Percentiles rank a stretch among this genome's conserved stretches.
phyloP scores from a whole-genome alignment of 1,140 invertebrate genomes.

The Popillia japonica region DNA sequence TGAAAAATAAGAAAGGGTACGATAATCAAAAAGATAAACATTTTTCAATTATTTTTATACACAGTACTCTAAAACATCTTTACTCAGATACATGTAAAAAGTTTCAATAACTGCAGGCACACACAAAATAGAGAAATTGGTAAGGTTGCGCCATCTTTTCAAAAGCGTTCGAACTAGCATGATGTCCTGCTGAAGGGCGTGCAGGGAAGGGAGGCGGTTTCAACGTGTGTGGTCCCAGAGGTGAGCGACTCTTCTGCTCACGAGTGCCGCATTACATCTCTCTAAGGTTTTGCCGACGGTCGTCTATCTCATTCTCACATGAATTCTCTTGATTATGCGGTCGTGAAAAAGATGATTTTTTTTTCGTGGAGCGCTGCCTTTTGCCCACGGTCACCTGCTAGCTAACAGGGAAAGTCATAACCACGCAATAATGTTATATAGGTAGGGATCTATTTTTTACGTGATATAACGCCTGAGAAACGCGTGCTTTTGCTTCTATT shows the following conservation, averaged over 20 bases:
- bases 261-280: constrained; percentile 33
- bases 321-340: constrained; percentile 29
- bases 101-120: neutral
- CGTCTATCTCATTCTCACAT: constrained; percentile 33
- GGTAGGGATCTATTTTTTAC: neutral
- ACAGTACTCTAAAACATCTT: no score
- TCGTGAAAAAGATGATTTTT: constrained; percentile 24
- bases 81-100: neutral
- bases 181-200: neutral
- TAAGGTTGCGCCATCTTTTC: constrained; percentile 43
- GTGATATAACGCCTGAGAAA: no score
- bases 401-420: constrained; percentile 11
- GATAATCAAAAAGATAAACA: no score
- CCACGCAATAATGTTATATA: constrained; percentile 4
- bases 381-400: constrained; percentile 32
- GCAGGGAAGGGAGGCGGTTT: constrained; percentile 40
- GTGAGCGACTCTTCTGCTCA: constrained; percentile 50
- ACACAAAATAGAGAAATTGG: neutral
- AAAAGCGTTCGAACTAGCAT: constrained; percentile 18
- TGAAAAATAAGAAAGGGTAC: no score
- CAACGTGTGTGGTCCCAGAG: constrained; percentile 54
- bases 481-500: no score
- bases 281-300: constrained; percentile 34
- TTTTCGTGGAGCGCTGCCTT: constrained; percentile 16
- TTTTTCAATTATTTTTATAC: no score